Percentiles rank a stretch among this genome's conserved stretches.
Conservation (phyloP, 2,797 vertebrate species). For the Corythornis leucogaster region DNA sequence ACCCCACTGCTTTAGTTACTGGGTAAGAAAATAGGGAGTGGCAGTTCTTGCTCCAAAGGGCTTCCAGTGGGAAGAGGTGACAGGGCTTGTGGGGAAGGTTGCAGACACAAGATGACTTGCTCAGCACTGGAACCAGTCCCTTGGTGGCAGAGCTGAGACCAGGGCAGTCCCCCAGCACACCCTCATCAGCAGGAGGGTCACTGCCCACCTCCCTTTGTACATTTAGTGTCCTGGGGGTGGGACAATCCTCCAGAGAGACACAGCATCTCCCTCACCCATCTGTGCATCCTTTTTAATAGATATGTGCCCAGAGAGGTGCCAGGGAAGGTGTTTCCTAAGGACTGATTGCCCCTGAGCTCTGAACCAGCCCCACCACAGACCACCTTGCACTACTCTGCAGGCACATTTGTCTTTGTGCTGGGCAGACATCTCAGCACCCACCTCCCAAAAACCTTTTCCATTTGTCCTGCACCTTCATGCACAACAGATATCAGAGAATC, state of each 20-base stretch:
- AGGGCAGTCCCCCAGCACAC: background rate
- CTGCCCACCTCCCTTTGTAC: background rate
- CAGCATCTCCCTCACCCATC: background rate
- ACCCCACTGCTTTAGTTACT: background rate
- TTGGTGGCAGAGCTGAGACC: background rate
- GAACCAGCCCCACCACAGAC: background rate
- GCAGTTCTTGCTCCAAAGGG: background rate
- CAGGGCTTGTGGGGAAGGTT: fast-evolving
- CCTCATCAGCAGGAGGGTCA: fast-evolving
- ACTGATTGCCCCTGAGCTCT: background rate
- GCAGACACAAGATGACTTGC: background rate
- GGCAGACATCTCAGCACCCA: background rate
- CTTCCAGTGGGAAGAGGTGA: background rate
- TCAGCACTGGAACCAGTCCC: background rate
- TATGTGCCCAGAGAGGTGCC: no score
- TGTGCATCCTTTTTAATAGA: background rate
- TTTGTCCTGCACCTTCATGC: no score
- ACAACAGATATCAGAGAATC: background rate
- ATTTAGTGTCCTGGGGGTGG: no score
- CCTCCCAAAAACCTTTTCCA: background rate
- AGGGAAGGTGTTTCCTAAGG: no score
- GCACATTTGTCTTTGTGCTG: background rate
- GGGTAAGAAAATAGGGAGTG: background rate
- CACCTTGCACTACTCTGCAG: fast-evolving
- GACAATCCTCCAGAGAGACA: background rate